Evolutionary conservation across 2,113 vertebrate genomes (phyloP), one percentile per base, ranked within the genome.

Genomic region (Mionectes macconnelli): DNA sequence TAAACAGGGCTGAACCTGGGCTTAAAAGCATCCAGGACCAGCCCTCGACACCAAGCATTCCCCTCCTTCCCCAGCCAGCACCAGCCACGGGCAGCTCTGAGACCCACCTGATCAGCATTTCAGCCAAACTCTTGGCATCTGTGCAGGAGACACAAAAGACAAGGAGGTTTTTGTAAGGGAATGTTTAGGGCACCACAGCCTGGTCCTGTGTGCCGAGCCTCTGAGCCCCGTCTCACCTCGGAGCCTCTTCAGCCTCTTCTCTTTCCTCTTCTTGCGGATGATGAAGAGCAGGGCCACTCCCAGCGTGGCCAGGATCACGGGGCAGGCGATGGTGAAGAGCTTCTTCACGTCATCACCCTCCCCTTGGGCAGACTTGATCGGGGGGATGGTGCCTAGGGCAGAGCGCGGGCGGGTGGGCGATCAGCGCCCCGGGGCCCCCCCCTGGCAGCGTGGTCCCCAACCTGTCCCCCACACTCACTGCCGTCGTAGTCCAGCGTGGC

Each of bases 121-220:
- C 99, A 72, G 99, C 99, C 96, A 99, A 97, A 93, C 99, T 99
- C 97, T 99, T 99, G 9, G 99, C 99, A 98, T 99, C 99, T 99
- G 97, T 19, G 96, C 45, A 12, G 19, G 56, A 64, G 55, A 90
- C 40, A 83, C 2, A 37, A 84, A 91, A 87, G 30, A 81, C 68
- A 94, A 39, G 25, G 18, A n/a, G 27, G 68, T 18, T 64, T n/a
- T 15, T 22, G n/a, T 22, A 8, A 20, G 30, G 24, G 57, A 57
- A 18, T 7, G 8, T 20, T 63, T 3, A 14, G 20, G 47, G 35
- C 49, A 37, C 19, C 64, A 20, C 12, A 7, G 4, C 2, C 10
- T 3, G 0, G 4, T 21, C 39, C 47, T 0, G 0, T 0, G 1
- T 0, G 1, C 64, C 1, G 30, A 1, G 11, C 49, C 50, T 6